These are phyloP conservation scores for Pyrgus malvae DNA, from an alignment of 2,888 invertebrate species.

Conservation along the genomic window DNA sequence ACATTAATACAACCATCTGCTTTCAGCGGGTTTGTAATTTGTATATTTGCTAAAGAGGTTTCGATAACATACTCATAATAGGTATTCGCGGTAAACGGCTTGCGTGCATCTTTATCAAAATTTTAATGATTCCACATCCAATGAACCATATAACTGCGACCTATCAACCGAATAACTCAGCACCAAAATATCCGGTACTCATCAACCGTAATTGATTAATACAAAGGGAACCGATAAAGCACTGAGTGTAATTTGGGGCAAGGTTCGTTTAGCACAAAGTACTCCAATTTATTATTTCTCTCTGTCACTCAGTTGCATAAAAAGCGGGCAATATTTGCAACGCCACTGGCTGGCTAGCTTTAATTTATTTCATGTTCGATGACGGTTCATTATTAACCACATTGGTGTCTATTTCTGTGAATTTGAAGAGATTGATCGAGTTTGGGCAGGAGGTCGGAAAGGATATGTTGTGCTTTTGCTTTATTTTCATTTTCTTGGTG, in stretches of 20 bases:
- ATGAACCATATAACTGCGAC: not conserved
- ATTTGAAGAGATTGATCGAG: too few species aligned
- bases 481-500: too few species aligned
- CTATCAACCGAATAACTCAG: conserved; percentile 7
- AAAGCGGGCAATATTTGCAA: not conserved
- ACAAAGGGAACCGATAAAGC: conserved; percentile 21
- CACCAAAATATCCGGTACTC: conserved; percentile 10
- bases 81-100: not conserved
- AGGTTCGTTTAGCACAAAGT: conserved; percentile 13
- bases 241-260: conserved; percentile 19
- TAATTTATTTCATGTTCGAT: too few species aligned
- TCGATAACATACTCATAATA: too few species aligned
- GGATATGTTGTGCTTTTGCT: too few species aligned
- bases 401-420: too few species aligned
- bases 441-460: too few species aligned
- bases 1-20: too few species aligned
- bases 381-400: too few species aligned
- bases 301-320: not conserved
- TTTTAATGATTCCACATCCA: conserved; percentile 5
- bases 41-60: not conserved
- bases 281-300: conserved; percentile 18
- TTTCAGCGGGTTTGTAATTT: too few species aligned
- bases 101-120: not conserved
- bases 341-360: too few species aligned
- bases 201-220: conserved; percentile 17